These are phyloP conservation scores for Amphiprion percula DNA, from an alignment of 2,113 vertebrate species.

Conservation along the genomic window DNA sequence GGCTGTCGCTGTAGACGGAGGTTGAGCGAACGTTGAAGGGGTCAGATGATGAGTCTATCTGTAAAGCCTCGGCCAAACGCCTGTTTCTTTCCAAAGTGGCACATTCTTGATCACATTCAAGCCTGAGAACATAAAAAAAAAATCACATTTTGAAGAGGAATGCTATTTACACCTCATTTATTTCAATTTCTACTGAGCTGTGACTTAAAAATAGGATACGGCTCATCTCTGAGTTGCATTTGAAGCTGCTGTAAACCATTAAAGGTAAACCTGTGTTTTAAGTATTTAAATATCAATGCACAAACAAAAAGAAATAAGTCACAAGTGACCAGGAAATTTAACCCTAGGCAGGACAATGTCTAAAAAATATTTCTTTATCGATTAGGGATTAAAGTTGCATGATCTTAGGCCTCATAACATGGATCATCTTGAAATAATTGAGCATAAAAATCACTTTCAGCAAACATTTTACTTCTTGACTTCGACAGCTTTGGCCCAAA, in stretches of 20 bases:
- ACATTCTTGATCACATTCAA: constrained; percentile 96
- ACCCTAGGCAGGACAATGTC: neutral
- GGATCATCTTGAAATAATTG: neutral
- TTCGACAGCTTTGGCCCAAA: neutral
- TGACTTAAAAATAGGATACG: neutral
- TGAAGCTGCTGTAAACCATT: neutral
- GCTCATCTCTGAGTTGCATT: neutral
- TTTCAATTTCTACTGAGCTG: neutral
- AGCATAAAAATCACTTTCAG: neutral
- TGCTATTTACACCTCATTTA: neutral
- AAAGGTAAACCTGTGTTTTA: neutral
- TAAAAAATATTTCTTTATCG: constrained; percentile 20
- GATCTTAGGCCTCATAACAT: no score
- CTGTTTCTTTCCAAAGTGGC: constrained; percentile 93
- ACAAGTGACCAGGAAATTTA: constrained; percentile 11
- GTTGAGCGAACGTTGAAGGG: constrained; percentile 91
- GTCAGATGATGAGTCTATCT: constrained; percentile 92
- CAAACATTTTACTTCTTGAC: neutral
- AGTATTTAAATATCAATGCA: constrained; percentile 29
- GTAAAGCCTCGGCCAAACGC: constrained; percentile 93
- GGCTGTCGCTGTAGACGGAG: constrained; percentile 93
- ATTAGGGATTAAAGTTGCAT: neutral
- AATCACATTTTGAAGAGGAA: neutral
- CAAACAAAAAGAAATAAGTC: neutral
- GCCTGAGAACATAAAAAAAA: constrained; percentile 76